These are phyloP conservation scores for Odontothrips loti DNA, from an alignment of 2,888 invertebrate species.

Conservation along the genomic window DNA sequence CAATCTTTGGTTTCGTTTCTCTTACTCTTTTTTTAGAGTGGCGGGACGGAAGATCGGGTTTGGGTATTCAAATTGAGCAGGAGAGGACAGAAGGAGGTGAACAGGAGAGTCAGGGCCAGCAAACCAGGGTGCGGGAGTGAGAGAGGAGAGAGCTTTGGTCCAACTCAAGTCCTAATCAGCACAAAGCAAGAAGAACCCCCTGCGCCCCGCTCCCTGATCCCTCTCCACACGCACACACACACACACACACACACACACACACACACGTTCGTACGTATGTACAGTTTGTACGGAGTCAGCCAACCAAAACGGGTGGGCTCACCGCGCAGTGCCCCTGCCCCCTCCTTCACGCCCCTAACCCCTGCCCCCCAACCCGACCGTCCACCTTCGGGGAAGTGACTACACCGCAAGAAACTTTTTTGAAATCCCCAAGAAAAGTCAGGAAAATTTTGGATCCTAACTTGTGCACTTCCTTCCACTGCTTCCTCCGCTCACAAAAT, in stretches of 20 bases:
- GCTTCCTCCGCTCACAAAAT: too few relatives aligned
- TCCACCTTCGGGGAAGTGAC: background rate
- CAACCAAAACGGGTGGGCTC: slow-evolving; percentile 12
- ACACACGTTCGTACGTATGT: background rate
- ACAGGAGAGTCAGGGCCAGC: background rate
- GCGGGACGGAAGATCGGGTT: too few relatives aligned
- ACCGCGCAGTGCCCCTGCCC: background rate
- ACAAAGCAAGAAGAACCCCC: slow-evolving; percentile 7
- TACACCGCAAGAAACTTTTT: too few relatives aligned
- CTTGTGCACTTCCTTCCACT: too few relatives aligned
- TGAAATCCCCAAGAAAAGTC: too few relatives aligned
- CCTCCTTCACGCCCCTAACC: background rate
- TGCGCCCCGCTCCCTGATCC: background rate
- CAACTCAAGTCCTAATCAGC: slow-evolving; percentile 26
- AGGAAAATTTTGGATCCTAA: too few relatives aligned
- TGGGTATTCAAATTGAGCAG: too few relatives aligned
- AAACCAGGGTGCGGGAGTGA: background rate
- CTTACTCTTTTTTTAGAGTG: too few relatives aligned
- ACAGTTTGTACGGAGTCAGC: slow-evolving; percentile 22
- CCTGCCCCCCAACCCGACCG: background rate
- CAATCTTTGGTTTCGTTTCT: too few relatives aligned
- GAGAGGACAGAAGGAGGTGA: background rate
- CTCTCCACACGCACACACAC: too few relatives aligned
- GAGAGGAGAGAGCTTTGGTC: background rate
- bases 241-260: background rate